A percentile compares a stretch with the other conserved stretches of the same genome.
Conservation (phyloP, 2,797 vertebrate species). For the Masticophis lateralis region DNA sequence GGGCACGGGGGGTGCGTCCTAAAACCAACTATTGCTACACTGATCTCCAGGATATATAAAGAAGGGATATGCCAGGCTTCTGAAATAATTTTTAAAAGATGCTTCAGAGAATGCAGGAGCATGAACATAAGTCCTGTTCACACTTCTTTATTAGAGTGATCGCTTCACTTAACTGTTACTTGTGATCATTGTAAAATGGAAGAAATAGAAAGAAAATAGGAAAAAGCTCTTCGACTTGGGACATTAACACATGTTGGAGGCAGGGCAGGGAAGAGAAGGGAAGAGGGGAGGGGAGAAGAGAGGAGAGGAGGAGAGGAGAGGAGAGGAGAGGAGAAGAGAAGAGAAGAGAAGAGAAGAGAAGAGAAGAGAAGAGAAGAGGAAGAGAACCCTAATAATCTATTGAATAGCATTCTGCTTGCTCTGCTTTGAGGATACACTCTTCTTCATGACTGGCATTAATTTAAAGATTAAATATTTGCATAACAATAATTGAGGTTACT, state of each 20-base stretch:
- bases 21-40: background rate
- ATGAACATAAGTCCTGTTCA: background rate
- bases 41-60: background rate
- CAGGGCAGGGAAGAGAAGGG: background rate
- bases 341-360: too few species aligned
- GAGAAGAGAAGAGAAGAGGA: too few species aligned
- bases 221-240: background rate
- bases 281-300: too few species aligned
- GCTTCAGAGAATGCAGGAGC: background rate
- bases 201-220: background rate
- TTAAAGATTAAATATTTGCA: background rate
- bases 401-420: background rate
- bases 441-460: background rate
- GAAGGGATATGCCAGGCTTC: background rate
- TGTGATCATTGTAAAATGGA: background rate
- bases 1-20: background rate
- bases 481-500: background rate
- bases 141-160: background rate
- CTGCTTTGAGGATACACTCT: background rate
- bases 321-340: too few species aligned
- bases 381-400: too few species aligned
- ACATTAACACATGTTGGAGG: background rate
- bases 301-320: fast-evolving
- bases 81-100: background rate
- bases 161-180: background rate